These are phyloP conservation scores for Morpho deidamia DNA, from an alignment of 2,888 invertebrate species.

Conservation along the genomic window DNA sequence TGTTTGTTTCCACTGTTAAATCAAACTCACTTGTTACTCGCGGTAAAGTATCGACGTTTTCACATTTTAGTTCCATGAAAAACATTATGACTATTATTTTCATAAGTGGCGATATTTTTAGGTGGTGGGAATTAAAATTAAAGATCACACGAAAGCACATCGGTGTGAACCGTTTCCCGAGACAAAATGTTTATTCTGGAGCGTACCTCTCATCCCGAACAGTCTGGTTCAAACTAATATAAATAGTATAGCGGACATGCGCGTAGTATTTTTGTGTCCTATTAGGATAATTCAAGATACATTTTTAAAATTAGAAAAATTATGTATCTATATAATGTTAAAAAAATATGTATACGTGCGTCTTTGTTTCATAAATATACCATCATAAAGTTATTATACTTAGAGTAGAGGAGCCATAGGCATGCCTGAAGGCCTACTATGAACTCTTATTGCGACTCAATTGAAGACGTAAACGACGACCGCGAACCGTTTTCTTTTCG, in stretches of 20 bases:
- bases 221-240: background rate
- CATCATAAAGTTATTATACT: too few species aligned
- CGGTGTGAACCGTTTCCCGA: conserved; percentile 49
- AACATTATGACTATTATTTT: conserved; percentile 42
- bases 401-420: too few species aligned
- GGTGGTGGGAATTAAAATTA: background rate
- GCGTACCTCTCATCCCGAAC: conserved; percentile 12
- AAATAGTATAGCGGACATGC: conserved; percentile 1
- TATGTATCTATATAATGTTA: too few species aligned
- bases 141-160: conserved; percentile 34
- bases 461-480: too few species aligned
- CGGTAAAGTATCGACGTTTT: conserved; percentile 33
- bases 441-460: too few species aligned
- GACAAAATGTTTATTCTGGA: conserved; percentile 44
- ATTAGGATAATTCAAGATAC: background rate
- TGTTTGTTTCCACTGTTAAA: conserved; percentile 28
- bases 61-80: conserved; percentile 18
- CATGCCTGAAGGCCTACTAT: too few species aligned
- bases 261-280: conserved; percentile 14
- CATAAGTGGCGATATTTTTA: conserved; percentile 14
- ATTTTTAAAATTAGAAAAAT: too few species aligned
- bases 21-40: conserved; percentile 26
- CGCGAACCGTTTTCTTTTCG: too few species aligned
- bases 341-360: too few species aligned
- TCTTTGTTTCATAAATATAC: too few species aligned